These are phyloP conservation scores for Chaetodon auriga DNA, from an alignment of 2,113 vertebrate genomes.

Conservation along the genomic window DNA sequence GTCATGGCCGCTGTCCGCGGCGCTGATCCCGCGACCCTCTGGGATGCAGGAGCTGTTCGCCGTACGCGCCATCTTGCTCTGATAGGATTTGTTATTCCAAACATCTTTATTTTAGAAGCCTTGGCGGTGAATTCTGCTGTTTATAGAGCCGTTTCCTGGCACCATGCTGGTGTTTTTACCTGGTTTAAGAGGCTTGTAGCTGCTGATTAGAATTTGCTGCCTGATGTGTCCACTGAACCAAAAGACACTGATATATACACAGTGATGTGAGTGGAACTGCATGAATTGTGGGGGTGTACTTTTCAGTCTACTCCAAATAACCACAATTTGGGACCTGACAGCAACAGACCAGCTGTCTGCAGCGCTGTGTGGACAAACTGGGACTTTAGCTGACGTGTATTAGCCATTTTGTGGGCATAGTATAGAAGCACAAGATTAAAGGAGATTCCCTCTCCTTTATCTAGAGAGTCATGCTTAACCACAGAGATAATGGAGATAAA, in stretches of 20 bases:
- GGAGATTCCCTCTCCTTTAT: neutral
- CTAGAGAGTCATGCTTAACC: neutral
- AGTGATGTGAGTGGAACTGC: no score
- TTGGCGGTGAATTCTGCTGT: neutral
- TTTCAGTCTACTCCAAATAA: neutral
- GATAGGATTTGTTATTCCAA: neutral
- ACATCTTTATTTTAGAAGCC: neutral
- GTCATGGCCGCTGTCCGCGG: slow-evolving; percentile 4
- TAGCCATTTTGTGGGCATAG: no score
- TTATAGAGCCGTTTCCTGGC: neutral
- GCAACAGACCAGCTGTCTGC: neutral
- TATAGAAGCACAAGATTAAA: neutral
- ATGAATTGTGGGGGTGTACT: no score
- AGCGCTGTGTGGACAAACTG: neutral
- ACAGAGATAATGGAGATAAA: slow-evolving; percentile 16
- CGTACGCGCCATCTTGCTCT: neutral
- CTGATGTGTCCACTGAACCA: neutral
- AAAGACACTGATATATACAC: no score
- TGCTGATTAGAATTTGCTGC: neutral
- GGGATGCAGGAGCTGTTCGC: neutral
- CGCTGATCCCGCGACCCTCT: neutral
- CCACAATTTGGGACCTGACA: neutral
- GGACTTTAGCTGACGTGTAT: neutral
- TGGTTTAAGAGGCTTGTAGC: neutral
- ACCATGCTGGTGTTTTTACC: neutral